Conservation (phyloP, 2,797 vertebrate genomes). For the Ctenosaura bakeri region DNA sequence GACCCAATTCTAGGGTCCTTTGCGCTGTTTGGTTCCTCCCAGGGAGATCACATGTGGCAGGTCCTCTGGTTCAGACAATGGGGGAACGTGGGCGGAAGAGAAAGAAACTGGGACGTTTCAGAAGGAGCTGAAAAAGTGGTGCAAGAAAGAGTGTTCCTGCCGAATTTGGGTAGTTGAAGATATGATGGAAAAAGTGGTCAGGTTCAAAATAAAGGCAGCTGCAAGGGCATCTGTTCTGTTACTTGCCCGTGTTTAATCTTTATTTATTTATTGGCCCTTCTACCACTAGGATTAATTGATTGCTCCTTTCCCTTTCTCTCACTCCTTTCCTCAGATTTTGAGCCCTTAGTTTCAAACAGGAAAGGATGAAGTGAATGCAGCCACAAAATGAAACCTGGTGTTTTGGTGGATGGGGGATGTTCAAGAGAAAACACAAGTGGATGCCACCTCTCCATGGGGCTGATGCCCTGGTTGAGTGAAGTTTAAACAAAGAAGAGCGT, state of each 20-base stretch:
- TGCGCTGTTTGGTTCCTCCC: background rate
- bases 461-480: background rate
- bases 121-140: background rate
- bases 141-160: too few relatives aligned
- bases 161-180: background rate
- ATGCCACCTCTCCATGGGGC: too few relatives aligned
- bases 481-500: background rate
- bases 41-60: too few relatives aligned
- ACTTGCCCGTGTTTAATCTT: background rate
- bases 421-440: background rate
- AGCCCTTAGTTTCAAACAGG: background rate
- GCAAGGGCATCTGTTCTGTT: background rate
- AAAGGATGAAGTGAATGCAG: background rate
- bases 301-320: background rate
- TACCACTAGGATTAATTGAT: background rate
- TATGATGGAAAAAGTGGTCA: background rate
- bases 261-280: background rate
- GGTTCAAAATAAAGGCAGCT: too few relatives aligned
- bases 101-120: background rate
- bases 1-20: background rate
- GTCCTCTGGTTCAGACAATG: background rate
- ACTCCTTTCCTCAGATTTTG: background rate
- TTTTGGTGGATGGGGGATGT: too few relatives aligned
- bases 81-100: background rate
- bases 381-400: background rate